These are phyloP conservation scores for Apodemus sylvaticus DNA, from an alignment of 2,113 vertebrate genomes.

Conservation along the genomic window DNA sequence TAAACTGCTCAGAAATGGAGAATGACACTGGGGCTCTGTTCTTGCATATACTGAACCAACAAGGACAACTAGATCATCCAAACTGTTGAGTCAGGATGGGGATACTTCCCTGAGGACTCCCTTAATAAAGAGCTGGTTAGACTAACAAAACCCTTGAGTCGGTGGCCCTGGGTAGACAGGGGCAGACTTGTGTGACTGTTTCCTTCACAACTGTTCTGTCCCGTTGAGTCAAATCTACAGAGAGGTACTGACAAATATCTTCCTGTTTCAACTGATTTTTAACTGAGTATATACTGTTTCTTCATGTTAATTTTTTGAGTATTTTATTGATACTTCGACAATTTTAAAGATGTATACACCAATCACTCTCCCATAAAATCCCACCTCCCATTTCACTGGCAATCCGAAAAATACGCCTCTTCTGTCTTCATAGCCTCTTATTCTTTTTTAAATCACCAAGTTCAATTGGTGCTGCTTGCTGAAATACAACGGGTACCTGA, in stretches of 20 bases:
- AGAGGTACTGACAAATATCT: neutral
- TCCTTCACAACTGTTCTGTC: neutral
- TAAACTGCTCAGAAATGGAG: neutral
- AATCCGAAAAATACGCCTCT: neutral
- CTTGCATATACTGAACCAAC: fast-evolving
- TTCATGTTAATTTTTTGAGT: neutral
- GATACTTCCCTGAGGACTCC: neutral
- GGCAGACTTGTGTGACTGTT: neutral
- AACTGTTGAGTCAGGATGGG: fast-evolving
- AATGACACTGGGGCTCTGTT: fast-evolving
- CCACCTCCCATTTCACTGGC: neutral
- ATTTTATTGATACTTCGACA: neutral
- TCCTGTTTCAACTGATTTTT: neutral
- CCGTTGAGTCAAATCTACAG: neutral
- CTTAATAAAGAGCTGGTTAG: neutral
- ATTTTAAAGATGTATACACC: too few relatives aligned
- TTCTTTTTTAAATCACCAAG: neutral
- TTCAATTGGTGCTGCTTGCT: neutral
- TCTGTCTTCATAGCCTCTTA: neutral
- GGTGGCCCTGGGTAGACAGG: neutral
- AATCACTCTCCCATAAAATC: too few relatives aligned
- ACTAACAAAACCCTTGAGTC: neutral
- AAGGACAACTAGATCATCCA: fast-evolving
- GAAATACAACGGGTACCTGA: too few relatives aligned
- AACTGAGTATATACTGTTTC: neutral